Percentiles rank a stretch among this genome's conserved stretches.
Conservation (phyloP, 2,888 invertebrate genomes). For the Linnaemya vulpina region DNA sequence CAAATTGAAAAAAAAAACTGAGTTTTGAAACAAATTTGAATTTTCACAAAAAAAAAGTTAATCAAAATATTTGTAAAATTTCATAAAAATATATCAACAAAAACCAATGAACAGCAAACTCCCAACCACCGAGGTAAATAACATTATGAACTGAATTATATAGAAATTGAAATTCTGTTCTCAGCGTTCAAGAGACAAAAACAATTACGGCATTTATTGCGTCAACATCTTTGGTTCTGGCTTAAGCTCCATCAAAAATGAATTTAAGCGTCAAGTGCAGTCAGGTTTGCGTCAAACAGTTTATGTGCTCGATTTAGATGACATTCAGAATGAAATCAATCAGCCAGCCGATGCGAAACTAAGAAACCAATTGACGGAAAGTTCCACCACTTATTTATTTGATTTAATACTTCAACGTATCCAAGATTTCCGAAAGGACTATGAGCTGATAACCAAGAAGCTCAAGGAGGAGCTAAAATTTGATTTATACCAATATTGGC, state of each 20-base stretch:
- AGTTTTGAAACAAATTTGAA: conserved; percentile 13
- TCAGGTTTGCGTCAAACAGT: conserved; percentile 74
- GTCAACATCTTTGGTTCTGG: conserved; percentile 76
- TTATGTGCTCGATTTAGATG: conserved; percentile 76
- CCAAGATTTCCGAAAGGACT: conserved; percentile 61
- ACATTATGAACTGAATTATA: neutral
- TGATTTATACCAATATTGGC: conserved; percentile 72
- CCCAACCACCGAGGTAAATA: conserved; percentile 55
- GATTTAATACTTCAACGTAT: conserved; percentile 37
- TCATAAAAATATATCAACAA: neutral
- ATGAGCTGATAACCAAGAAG: conserved; percentile 39
- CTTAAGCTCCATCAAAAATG: conserved; percentile 75
- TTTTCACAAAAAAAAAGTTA: neutral
- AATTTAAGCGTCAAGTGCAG: conserved; percentile 74
- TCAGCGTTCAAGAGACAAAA: conserved; percentile 27
- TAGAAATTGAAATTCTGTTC: neutral
- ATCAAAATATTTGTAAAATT: conserved; percentile 6
- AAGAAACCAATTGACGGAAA: neutral
- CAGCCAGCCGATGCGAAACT: conserved; percentile 9
- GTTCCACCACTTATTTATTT: conserved; percentile 3
- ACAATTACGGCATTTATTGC: conserved; percentile 75
- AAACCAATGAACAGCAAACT: conserved; percentile 27
- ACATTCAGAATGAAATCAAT: conserved; percentile 60
- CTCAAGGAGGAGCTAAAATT: conserved; percentile 70
- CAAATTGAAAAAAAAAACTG: neutral